A percentile compares a stretch with the other conserved stretches of the same genome.
Evolutionary conservation across 1,140 invertebrate genomes (phyloP).

Genomic region (Drosophila melanica): DNA sequence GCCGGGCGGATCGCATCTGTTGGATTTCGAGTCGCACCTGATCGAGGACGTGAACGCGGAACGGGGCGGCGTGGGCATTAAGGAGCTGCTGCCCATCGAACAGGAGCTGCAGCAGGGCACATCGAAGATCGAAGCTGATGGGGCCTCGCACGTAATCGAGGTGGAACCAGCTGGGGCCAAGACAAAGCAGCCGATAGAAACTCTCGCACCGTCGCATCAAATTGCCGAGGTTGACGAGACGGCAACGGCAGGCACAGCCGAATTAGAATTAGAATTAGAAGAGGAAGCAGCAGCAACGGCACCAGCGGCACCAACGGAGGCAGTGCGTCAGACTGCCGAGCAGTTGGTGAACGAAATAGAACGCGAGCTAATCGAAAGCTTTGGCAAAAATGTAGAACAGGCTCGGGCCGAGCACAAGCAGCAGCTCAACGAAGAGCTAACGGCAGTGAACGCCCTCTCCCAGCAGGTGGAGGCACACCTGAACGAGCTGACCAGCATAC

Average conservation of each 20-base stretch:
- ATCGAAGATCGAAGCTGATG: constrained; percentile 69
- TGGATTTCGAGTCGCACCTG: constrained; percentile 81
- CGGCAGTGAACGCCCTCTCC: constrained; percentile 53
- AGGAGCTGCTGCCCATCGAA: constrained; percentile 70
- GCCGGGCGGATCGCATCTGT: constrained; percentile 66
- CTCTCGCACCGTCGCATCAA: constrained; percentile 60
- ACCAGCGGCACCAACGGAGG: constrained; percentile 22
- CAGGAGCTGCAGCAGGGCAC: constrained; percentile 72
- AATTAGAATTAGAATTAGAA: constrained; percentile 32
- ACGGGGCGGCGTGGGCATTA: constrained; percentile 73
- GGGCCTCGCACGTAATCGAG: constrained; percentile 67
- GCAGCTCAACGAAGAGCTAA: constrained; percentile 49
- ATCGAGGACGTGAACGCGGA: constrained; percentile 71
- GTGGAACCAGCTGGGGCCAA: constrained; percentile 73
- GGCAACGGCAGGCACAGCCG: constrained; percentile 42
- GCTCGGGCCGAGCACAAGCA: constrained; percentile 47
- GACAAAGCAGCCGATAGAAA: constrained; percentile 66
- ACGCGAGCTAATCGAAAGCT: constrained; percentile 66
- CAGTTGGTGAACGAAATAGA: constrained; percentile 74
- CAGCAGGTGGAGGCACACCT: constrained; percentile 75
- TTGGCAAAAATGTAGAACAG: constrained; percentile 70
- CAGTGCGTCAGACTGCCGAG: constrained; percentile 70
- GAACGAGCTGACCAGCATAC: constrained; percentile 77
- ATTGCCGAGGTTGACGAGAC: constrained; percentile 68
- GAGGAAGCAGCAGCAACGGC: constrained; percentile 6